Base-by-base conservation (phyloP, 1,140 invertebrate species). In the Copidosoma floridanum region DNA sequence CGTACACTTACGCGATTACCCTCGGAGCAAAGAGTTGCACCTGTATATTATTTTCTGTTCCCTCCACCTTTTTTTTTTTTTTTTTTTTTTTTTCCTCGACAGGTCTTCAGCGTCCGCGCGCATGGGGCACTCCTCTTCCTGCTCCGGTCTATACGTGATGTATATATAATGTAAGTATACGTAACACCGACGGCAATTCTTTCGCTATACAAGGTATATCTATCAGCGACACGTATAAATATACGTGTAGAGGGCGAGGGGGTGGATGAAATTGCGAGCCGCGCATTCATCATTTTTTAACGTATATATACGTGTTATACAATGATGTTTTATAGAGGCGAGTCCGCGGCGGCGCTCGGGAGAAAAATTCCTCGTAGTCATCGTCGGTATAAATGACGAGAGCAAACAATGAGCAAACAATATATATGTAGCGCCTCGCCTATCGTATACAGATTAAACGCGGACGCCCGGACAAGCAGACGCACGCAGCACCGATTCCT, bases 281-380 rank as follows among this genome's bases (percentile, higher is more conserved):
- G 53, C 24, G 18, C 40, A 44, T 55, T 32, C 16, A 44, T 55
- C 53, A 55, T 55, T 32, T 37, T 26, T n/a, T 14, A 11, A 8
- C 14, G 51, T 12, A 38, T 38, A 16, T 43, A 8, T 43, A 20
- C 5, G 3, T 21, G 8, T n/a, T n/a, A n/a, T n/a, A n/a, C n/a
- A n/a, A n/a, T n/a, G 8, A 21, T 18, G 7, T n/a, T 20, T 6
- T 43, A 18, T 2, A 40, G 0, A 18, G 6, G 38, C 14, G 1
- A 14, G n/a, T 16, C n/a, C 14, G 1, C 37, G 14, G n/a, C 37
- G 1, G n/a, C n/a, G 37, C 16, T 2, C 18, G 27, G 29, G n/a
- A n/a, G n/a, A n/a, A n/a, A n/a, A n/a, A 35, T 46, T 56, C 41
- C 4, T 44, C 41, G n/a, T 21, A 44, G 41, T 56, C 53, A 56